Percentiles rank a stretch among this genome's conserved stretches.
Evolutionary conservation across 2,888 invertebrate species (phyloP).

Genomic region (Nephrotoma guestfalica): DNA sequence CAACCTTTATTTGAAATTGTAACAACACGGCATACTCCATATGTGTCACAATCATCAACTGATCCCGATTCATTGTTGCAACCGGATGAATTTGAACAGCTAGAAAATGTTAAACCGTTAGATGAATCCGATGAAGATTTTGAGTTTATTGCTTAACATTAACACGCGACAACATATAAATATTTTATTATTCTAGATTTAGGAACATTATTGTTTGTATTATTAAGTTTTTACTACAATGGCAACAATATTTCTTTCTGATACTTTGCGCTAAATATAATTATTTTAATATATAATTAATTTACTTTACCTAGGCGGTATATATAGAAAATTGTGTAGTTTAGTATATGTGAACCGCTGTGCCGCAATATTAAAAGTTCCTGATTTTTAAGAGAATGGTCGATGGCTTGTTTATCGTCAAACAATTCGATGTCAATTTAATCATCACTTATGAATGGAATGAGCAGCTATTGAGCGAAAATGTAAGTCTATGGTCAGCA

Average conservation of each 20-base stretch:
- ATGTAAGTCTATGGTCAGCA: too few species aligned
- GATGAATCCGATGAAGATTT: constrained; percentile 73
- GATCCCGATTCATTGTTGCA: constrained; percentile 11
- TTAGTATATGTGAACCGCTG: too few species aligned
- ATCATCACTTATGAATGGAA: too few species aligned
- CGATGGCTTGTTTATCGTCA: too few species aligned
- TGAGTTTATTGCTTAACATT: constrained; percentile 52
- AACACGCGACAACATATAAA: neutral
- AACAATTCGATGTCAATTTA: too few species aligned
- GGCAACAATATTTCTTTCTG: neutral
- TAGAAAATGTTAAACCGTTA: constrained; percentile 38
- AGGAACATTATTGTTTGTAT: neutral
- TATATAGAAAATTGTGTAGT: neutral
- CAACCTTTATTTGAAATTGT: constrained; percentile 81
- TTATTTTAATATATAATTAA: neutral
- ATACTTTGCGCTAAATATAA: neutral
- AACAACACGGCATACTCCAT: constrained; percentile 58
- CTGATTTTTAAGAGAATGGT: too few species aligned
- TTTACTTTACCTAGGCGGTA: neutral
- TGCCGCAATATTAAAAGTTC: too few species aligned
- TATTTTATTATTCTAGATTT: neutral
- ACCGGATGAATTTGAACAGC: constrained; percentile 44
- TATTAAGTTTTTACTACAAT: neutral
- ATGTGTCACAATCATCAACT: constrained; percentile 26
- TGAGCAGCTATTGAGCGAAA: too few species aligned